Percentiles rank a stretch among this genome's conserved stretches.
phyloP scores from a whole-genome alignment of 2,113 vertebrate species.

The Orthonyx spaldingii region DNA sequence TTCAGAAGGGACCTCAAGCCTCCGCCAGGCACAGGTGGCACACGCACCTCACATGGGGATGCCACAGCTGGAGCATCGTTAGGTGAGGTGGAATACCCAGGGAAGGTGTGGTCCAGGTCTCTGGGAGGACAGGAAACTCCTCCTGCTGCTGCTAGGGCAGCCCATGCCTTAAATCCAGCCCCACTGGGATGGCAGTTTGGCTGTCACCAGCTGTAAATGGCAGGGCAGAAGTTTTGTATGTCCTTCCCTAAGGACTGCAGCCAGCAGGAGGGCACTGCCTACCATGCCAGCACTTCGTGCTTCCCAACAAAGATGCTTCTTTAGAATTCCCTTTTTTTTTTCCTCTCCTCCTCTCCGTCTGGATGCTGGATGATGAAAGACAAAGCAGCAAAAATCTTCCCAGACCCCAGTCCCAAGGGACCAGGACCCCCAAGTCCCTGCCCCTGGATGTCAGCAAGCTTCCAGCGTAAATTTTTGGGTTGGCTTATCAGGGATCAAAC shows the following conservation, averaged over 20 bases:
- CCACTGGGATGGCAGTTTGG: background rate
- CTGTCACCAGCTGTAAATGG: background rate
- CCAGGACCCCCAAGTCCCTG: background rate
- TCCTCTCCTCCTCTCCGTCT: background rate
- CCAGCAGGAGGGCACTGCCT: background rate
- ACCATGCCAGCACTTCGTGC: fast-evolving
- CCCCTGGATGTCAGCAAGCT: background rate
- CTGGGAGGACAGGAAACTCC: background rate
- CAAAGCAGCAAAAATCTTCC: background rate
- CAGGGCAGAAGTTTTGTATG: background rate
- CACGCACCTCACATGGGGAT: fast-evolving
- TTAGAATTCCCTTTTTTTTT: background rate
- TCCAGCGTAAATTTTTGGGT: background rate
- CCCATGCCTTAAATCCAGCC: background rate
- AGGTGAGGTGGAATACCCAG: background rate
- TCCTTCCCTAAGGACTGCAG: background rate
- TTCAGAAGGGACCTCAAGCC: background rate
- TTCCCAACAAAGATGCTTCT: background rate
- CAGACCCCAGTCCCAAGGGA: background rate
- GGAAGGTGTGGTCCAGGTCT: background rate
- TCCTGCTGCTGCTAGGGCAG: background rate
- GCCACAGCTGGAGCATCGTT: fast-evolving
- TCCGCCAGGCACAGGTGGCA: fast-evolving
- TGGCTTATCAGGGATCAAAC: background rate
- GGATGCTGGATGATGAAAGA: background rate